phyloP scores from a whole-genome alignment of 2,888 invertebrate species.

The Lamellibrachia columna region DNA sequence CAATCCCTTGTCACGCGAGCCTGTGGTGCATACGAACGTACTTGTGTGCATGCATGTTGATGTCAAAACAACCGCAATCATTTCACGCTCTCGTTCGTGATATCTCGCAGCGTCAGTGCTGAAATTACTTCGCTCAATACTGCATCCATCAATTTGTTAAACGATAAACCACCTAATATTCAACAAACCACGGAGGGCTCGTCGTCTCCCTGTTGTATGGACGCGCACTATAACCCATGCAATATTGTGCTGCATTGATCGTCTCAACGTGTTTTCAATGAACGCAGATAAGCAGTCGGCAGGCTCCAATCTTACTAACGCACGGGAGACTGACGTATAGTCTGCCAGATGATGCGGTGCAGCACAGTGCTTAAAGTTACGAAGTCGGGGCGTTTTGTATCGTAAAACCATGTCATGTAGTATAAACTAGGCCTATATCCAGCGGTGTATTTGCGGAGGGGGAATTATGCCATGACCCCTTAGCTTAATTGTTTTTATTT shows the following conservation, averaged over 20 bases:
- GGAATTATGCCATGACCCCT: too few species aligned
- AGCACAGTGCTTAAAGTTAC: neutral
- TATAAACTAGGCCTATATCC: too few species aligned
- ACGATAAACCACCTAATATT: neutral
- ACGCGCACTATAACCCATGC: neutral
- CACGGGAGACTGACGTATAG: neutral
- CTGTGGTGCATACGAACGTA: neutral
- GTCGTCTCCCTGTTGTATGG: neutral
- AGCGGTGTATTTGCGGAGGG: too few species aligned
- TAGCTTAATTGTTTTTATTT: too few species aligned
- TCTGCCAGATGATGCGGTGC: neutral
- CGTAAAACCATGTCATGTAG: too few species aligned
- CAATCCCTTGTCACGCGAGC: neutral
- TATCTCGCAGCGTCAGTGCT: neutral
- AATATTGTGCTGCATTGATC: neutral
- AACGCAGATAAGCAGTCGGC: neutral
- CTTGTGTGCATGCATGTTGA: neutral
- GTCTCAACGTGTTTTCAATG: neutral
- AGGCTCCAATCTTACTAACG: neutral
- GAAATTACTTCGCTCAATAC: neutral
- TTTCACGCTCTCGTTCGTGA: neutral
- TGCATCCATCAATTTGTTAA: neutral
- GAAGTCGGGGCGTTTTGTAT: too few species aligned
- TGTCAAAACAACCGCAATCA: neutral
- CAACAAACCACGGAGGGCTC: neutral